These are phyloP conservation scores for Antrozous pallidus DNA, from an alignment of 2,797 vertebrate genomes.

Conservation along the genomic window DNA sequence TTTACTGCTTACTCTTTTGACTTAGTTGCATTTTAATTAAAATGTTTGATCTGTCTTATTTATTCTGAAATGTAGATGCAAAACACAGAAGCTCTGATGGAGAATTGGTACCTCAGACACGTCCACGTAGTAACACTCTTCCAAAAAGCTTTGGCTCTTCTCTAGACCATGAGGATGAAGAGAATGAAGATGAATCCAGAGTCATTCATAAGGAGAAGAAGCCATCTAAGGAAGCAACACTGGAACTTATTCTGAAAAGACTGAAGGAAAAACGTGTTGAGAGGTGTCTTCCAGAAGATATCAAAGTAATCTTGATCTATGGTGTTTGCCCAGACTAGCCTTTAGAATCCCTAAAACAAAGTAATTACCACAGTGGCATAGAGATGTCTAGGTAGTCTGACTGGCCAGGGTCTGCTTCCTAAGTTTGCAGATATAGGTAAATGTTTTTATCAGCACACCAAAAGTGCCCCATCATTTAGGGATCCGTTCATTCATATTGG, in stretches of 20 bases:
- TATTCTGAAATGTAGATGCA: conserved; percentile 86
- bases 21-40: neutral
- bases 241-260: conserved; percentile 92
- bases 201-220: conserved; percentile 84
- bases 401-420: neutral
- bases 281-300: conserved; percentile 94
- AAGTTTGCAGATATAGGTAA: conserved; percentile 10
- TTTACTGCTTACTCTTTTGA: neutral
- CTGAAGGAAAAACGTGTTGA: conserved; percentile 92
- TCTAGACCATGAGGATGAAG: conserved; percentile 88
- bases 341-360: conserved; percentile 28
- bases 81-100: conserved; percentile 92
- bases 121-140: conserved; percentile 96
- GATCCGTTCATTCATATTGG: neutral
- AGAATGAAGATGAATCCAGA: conserved; percentile 81
- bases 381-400: neutral
- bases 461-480: too few relatives aligned
- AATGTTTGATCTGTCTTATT: conserved; percentile 43
- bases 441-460: too few relatives aligned
- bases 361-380: neutral
- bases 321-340: conserved; percentile 12
- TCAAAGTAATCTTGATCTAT: conserved; percentile 86
- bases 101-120: conserved; percentile 91
- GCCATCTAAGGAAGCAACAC: conserved; percentile 91
- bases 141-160: conserved; percentile 98